Base-by-base conservation (phyloP, 2,888 invertebrate genomes). In the Eutolmus rufibarbis region DNA sequence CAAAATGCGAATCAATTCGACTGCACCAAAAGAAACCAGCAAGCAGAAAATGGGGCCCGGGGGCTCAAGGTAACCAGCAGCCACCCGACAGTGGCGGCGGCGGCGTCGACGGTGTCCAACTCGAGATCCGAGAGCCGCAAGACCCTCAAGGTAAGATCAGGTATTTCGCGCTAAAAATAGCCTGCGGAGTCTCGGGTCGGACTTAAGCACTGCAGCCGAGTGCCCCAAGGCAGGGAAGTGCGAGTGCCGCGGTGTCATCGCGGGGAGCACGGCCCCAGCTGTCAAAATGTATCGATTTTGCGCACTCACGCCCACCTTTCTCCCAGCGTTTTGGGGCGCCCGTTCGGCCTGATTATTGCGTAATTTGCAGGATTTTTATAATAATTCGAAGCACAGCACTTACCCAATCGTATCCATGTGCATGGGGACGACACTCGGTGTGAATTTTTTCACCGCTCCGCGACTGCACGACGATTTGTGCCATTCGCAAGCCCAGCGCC, bases 401-500 rank as follows among this genome's bases (percentile, higher is more conserved):
- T 93, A 96, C 96, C 96, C 98, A 98, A 93, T 97, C 97, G 34
- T 96, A 95, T 88, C 96, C 96, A 51, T 95, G 94, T 5, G 96
- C 95, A 89, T 95, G 94, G 7, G 96, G 95, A 92, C 96, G 97
- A 89, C 96, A 97, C 90, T 95, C 95, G 0, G 97, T 96, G 91
- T 95, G 95, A 84, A 97, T 95, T 93, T 97, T 97, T 90, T 97
- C 96, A 31, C 98, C 98, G 88, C 97, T 95, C 90, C 98, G 94
- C 87, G 98, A 97, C 93, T 98, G 98, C 28, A 98, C 97, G 86
- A 98, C 97, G 82, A 98, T 96, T 93, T 98, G 98, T 46, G 97
- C 96, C 86, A 97, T 95, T 93, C 98, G 98, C 88, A 97, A 93
- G 16, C 97, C 96, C 89, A 98, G 94, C 92, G 97, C 97, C 93